Evolutionary conservation across 2,888 invertebrate genomes (phyloP).

Genomic region (Ectropis crepuscularia): DNA sequence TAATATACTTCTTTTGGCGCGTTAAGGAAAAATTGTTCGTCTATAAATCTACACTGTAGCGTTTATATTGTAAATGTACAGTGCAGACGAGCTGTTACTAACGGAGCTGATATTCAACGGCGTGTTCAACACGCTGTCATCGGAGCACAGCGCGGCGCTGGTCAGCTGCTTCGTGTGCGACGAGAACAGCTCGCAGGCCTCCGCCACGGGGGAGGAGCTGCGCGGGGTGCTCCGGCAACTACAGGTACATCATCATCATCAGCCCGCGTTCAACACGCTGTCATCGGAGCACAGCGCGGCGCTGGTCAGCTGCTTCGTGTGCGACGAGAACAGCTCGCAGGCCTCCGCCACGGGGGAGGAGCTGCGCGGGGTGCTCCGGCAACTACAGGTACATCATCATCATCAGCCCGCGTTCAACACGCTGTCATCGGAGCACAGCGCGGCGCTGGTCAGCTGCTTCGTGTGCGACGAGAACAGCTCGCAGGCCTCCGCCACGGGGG

Average conservation of each 20-base stretch:
- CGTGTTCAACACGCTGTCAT: slow-evolving; percentile 93
- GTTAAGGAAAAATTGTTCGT: too few relatives aligned
- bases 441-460: too few relatives aligned
- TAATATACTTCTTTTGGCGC: too few relatives aligned
- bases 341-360: slow-evolving; percentile 91
- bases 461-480: too few relatives aligned
- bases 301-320: too few relatives aligned
- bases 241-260: slow-evolving; percentile 85
- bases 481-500: slow-evolving; percentile 87
- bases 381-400: slow-evolving; percentile 89
- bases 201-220: slow-evolving; percentile 92
- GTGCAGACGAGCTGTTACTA: slow-evolving; percentile 97
- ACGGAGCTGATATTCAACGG: slow-evolving; percentile 99
- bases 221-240: slow-evolving; percentile 95
- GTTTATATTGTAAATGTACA: too few relatives aligned
- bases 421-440: too few relatives aligned
- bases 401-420: too few relatives aligned
- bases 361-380: slow-evolving; percentile 93
- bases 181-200: slow-evolving; percentile 93
- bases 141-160: slow-evolving; percentile 93
- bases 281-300: too few relatives aligned
- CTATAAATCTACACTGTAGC: too few relatives aligned
- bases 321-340: too few relatives aligned
- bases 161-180: slow-evolving; percentile 97
- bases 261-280: too few relatives aligned